These are phyloP conservation scores for Nasonia oneida DNA, from an alignment of 2,888 invertebrate genomes.

Conservation along the genomic window DNA sequence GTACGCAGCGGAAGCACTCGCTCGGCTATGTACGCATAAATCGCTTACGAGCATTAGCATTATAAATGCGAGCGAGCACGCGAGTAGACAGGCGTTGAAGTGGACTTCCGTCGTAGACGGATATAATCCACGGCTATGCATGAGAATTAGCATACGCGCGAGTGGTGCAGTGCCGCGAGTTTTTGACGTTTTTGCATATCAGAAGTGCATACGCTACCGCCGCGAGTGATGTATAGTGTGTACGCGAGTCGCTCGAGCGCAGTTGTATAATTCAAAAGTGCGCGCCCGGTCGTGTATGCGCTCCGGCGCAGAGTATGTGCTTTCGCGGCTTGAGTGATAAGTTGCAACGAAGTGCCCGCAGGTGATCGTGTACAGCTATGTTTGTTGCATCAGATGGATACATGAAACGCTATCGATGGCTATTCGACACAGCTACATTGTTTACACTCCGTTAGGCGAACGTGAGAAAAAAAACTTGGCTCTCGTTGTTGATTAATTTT, in stretches of 20 bases:
- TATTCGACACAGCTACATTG: background rate
- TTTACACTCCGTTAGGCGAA: background rate
- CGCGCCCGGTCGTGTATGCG: background rate
- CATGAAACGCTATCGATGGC: no score
- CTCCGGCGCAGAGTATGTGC: background rate
- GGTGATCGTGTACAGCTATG: no score
- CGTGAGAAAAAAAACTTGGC: background rate
- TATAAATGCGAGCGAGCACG: constrained; percentile 37
- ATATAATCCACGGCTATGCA: constrained; percentile 3
- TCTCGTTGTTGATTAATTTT: background rate
- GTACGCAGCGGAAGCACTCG: background rate
- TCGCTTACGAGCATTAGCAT: constrained; percentile 34
- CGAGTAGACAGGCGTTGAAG: constrained; percentile 30
- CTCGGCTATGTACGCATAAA: background rate
- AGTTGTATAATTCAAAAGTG: background rate
- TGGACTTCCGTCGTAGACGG: constrained; percentile 38
- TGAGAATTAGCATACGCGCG: background rate
- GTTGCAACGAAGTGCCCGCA: no score
- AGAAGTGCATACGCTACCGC: background rate
- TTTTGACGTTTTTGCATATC: constrained; percentile 5
- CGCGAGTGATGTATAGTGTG: background rate
- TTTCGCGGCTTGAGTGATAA: no score
- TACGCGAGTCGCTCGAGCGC: background rate
- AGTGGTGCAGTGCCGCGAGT: background rate
- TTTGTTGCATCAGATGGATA: no score